Percentiles rank a stretch among this genome's conserved stretches.
phyloP scores from a whole-genome alignment of 1,140 invertebrate genomes.

The Geopemphigus sp. region DNA sequence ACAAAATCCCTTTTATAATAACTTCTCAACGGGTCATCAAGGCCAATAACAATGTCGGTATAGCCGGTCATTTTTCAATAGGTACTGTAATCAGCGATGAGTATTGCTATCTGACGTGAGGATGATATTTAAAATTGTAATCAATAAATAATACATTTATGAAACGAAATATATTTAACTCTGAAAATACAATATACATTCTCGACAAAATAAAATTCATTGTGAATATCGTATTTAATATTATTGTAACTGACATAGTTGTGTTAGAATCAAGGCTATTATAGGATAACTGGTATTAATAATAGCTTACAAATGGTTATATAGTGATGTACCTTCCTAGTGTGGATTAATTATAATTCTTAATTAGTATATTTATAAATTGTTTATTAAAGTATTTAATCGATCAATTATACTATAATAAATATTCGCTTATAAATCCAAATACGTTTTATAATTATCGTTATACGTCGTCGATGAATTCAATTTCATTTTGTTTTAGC shows the following conservation, averaged over 20 bases:
- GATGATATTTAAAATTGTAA: not conserved
- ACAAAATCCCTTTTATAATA: not conserved
- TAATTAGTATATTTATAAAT: too few species aligned
- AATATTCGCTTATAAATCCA: too few species aligned
- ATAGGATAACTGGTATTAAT: not conserved
- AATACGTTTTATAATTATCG: too few species aligned
- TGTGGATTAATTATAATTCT: too few species aligned
- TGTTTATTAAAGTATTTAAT: too few species aligned
- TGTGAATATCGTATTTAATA: not conserved
- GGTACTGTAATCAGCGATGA: too few species aligned
- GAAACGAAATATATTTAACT: not conserved
- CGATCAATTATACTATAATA: too few species aligned
- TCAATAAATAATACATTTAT: not conserved
- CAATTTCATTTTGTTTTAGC: too few species aligned
- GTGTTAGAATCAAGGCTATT: not conserved
- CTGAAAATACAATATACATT: not conserved
- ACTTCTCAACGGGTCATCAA: not conserved
- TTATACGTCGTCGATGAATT: too few species aligned
- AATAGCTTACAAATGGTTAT: too few species aligned
- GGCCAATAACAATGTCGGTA: not conserved
- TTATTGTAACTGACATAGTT: not conserved
- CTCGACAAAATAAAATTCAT: not conserved
- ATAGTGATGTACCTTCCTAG: too few species aligned
- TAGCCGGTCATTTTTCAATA: not conserved
- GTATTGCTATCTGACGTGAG: not conserved